Conservation (phyloP, 2,113 vertebrate species). For the Engystomops pustulosus region DNA sequence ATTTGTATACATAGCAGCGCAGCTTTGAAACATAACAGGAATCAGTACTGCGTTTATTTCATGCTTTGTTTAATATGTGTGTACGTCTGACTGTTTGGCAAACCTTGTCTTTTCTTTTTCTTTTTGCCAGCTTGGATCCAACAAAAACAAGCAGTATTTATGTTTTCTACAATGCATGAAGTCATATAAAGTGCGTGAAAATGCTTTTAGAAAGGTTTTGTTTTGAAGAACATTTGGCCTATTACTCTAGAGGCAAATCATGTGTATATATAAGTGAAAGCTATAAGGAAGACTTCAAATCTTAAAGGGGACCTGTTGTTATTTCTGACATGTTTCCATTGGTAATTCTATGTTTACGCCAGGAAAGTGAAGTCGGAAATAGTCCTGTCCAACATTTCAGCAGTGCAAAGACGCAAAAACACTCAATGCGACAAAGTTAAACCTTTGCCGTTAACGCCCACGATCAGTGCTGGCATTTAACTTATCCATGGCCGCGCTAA, state of each 20-base stretch:
- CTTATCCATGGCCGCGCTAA: too few species aligned
- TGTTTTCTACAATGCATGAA: slow-evolving; percentile 47
- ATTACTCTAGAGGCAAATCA: neutral
- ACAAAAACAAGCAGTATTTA: slow-evolving; percentile 41
- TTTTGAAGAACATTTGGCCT: neutral
- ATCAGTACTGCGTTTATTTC: slow-evolving; percentile 21
- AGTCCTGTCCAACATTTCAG: too few species aligned
- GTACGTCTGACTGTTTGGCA: slow-evolving; percentile 40
- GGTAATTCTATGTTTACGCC: too few species aligned
- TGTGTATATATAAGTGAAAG: neutral
- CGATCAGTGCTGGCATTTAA: too few species aligned
- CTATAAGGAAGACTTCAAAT: neutral
- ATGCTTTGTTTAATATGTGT: slow-evolving; percentile 49
- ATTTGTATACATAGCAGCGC: slow-evolving; percentile 4
- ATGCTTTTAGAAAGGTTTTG: neutral
- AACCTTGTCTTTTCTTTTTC: neutral
- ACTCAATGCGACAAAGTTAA: too few species aligned
- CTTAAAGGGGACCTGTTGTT: neutral
- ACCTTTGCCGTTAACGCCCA: too few species aligned
- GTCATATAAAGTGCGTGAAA: slow-evolving; percentile 40
- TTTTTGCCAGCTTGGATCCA: slow-evolving; percentile 27
- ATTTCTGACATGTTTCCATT: too few species aligned
- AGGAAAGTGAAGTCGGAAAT: too few species aligned
- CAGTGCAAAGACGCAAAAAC: too few species aligned
- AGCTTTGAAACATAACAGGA: slow-evolving; percentile 36